Evolutionary conservation across 2,888 invertebrate genomes (phyloP), one percentile per base, ranked within the genome.

Genomic region (Venustoraphidia nigricollis): DNA sequence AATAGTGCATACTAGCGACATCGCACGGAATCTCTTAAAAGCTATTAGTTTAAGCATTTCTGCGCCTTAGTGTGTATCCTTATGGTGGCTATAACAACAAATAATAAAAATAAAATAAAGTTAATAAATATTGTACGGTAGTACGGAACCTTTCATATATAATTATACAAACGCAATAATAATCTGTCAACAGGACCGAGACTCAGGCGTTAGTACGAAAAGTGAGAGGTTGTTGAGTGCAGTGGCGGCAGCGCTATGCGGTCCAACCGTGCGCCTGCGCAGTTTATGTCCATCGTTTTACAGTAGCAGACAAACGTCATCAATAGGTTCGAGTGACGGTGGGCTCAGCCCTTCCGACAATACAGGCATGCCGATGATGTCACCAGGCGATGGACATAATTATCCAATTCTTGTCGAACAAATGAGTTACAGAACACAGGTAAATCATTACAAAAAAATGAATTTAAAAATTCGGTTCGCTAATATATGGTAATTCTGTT

Each of bases 221-320:
- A 71, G 69, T 54, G 79, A 80, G 57, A 73, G 83, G 47, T 67
- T 88, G 2, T 63, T 89, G 45, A 83, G 85, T 52, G 83, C 93
- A 0, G 83, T 91, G 3, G 72, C 92, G 52, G 87, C 90, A 41
- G 86, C 94, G 0, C 71, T 95, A 53, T 90, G 91, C 59, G 81
- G 81, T 41, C 83, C 87, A 0, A 76, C 79, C 2, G 79, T 87
- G 13, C 76, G 84, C 51, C 66, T 88, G 35, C 75, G 84, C 36
- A 79, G 79, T 50, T 83, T 84, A 34, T 82, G 87, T 65, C 86
- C 87, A 8, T 75, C 86, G 50, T 67, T 84, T 47, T 77, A 60
- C 2, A 57, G 57, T 43, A 62, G 55, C 47, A 52, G 62, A 8
- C 62, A 59, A 52, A 55, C 60, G 4, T 66, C 65, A 44, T 62